phyloP scores from a whole-genome alignment of 2,113 vertebrate species.

The Actenoides lindsayi region DNA sequence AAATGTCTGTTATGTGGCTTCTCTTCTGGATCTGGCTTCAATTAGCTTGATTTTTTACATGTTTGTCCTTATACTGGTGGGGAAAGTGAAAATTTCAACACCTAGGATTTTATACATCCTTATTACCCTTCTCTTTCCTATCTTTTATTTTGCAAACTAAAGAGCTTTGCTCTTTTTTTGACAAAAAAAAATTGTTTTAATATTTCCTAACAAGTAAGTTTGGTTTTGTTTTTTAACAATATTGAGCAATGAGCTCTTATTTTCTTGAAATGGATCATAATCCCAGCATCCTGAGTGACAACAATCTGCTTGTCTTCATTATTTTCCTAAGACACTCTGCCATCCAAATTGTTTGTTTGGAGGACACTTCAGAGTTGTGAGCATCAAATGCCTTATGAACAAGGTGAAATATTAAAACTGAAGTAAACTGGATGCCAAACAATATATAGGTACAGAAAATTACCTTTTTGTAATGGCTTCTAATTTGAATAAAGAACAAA shows the following conservation, averaged over 20 bases:
- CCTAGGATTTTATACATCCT: neutral
- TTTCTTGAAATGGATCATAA: neutral
- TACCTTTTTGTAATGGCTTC: neutral
- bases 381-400: neutral
- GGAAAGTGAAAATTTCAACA: neutral
- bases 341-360: neutral
- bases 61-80: neutral
- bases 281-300: neutral
- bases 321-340: neutral
- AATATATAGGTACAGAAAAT: neutral
- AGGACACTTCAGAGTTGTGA: neutral
- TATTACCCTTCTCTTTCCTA: neutral
- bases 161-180: rapidly evolving
- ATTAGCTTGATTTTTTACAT: neutral
- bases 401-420: neutral
- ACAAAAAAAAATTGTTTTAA: neutral
- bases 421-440: neutral
- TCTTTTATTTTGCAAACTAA: neutral
- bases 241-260: neutral
- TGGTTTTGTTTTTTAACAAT: neutral
- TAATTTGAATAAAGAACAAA: neutral
- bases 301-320: neutral
- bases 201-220: neutral
- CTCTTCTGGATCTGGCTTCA: neutral
- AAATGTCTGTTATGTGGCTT: neutral